A percentile compares a stretch with the other conserved stretches of the same genome.
Evolutionary conservation across 2,888 invertebrate species (phyloP).

Genomic region (Patella caerulea): DNA sequence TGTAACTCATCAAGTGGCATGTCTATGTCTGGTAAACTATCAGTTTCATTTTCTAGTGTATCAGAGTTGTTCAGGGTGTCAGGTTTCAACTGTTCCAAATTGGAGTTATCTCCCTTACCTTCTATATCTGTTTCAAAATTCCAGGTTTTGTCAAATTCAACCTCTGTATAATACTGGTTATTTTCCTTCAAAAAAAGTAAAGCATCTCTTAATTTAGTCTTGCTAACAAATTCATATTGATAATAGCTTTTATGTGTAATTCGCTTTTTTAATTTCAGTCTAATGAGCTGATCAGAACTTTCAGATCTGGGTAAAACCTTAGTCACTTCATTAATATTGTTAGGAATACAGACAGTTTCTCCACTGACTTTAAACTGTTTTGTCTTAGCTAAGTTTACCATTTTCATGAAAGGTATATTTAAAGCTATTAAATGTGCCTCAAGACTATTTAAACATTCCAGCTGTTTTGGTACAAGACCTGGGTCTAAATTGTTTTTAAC

Average conservation of each 20-base stretch:
- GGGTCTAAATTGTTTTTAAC: constrained; percentile 13
- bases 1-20: too few relatives aligned
- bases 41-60: too few relatives aligned
- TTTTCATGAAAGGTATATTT: constrained; percentile 8
- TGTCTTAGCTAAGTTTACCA: neutral
- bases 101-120: too few relatives aligned
- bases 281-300: neutral
- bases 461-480: neutral
- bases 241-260: neutral
- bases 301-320: neutral
- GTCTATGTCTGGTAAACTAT: too few relatives aligned
- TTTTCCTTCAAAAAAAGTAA: neutral
- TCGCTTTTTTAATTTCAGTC: neutral
- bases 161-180: neutral
- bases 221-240: neutral
- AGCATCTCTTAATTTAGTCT: neutral
- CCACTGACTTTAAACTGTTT: neutral
- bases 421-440: neutral
- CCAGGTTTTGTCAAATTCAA: neutral
- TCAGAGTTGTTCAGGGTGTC: too few relatives aligned
- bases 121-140: too few relatives aligned
- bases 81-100: too few relatives aligned
- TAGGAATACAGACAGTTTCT: neutral
- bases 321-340: neutral
- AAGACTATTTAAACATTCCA: neutral